Evolutionary conservation across 2,113 vertebrate species (phyloP).

Genomic region (Tupaia chinensis): DNA sequence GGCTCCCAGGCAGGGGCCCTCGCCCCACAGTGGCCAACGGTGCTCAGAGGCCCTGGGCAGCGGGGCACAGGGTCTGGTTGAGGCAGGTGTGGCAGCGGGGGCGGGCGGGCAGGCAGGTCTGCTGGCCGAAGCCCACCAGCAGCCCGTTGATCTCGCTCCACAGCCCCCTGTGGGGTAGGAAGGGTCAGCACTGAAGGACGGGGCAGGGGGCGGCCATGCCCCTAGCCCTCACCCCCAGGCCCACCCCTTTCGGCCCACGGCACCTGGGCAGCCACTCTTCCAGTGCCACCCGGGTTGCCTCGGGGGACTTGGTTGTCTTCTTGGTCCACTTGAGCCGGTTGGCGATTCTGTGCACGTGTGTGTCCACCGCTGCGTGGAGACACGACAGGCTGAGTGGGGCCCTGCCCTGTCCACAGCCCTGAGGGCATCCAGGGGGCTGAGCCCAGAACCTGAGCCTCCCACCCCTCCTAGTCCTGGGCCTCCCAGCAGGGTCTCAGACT

Average conservation of each 20-base stretch:
- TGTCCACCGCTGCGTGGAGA: conserved; percentile 93
- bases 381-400: background rate
- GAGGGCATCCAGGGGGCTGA: background rate
- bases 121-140: conserved; percentile 97
- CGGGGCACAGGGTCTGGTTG: conserved; percentile 92
- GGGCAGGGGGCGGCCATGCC: accelerated
- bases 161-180: conserved; percentile 89
- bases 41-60: conserved; percentile 83
- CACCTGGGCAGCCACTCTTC: conserved; percentile 98
- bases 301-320: conserved; percentile 90
- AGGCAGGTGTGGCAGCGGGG: conserved; percentile 94
- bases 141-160: conserved; percentile 97
- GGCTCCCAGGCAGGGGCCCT: background rate
- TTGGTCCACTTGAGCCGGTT: conserved; percentile 94
- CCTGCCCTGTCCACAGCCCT: background rate
- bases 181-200: background rate
- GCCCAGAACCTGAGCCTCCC: no score
- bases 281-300: conserved; percentile 92
- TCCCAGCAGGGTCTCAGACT: background rate
- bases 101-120: conserved; percentile 93
- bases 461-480: background rate
- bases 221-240: accelerated
- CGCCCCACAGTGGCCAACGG: no score
- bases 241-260: no score
- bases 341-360: conserved; percentile 96